Evolutionary conservation across 2,113 vertebrate species (phyloP).

Genomic region (Macquaria australasica): DNA sequence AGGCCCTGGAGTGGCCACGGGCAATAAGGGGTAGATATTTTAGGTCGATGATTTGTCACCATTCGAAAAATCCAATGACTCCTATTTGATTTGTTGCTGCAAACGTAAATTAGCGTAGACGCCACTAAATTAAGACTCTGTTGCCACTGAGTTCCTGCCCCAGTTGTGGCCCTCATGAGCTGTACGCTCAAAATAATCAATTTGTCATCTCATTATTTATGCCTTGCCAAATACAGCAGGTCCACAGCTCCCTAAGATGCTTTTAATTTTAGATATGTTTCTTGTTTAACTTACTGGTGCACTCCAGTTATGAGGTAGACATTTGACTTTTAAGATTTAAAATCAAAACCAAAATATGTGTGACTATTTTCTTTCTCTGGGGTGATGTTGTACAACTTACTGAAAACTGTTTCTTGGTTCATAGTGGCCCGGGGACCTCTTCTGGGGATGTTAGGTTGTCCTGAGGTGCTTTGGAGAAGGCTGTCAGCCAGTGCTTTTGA

Average conservation of each 20-base stretch:
- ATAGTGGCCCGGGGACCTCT: constrained; percentile 20
- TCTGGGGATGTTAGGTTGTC: constrained; percentile 39
- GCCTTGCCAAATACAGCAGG: constrained; percentile 14
- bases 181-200: constrained; percentile 49
- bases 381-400: constrained; percentile 30
- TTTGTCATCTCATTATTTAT: constrained; percentile 49
- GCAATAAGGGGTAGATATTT: constrained; percentile 79
- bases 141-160: constrained; percentile 57
- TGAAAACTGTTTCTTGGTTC: constrained; percentile 28
- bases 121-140: constrained; percentile 64
- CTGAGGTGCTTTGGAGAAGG: constrained; percentile 17
- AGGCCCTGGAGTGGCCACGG: constrained; percentile 67
- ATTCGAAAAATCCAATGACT: constrained; percentile 77
- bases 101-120: constrained; percentile 71
- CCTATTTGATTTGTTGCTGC: constrained; percentile 73
- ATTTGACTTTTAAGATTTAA: neutral
- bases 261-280: constrained; percentile 22
- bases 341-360: neutral
- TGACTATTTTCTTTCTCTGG: neutral
- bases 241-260: neutral
- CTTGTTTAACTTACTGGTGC: neutral
- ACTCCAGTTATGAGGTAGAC: neutral
- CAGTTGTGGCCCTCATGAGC: constrained; percentile 49
- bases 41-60: constrained; percentile 82
- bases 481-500: constrained; percentile 38